phyloP scores from a whole-genome alignment of 2,888 invertebrate genomes.

The Hypsopygia costalis region DNA sequence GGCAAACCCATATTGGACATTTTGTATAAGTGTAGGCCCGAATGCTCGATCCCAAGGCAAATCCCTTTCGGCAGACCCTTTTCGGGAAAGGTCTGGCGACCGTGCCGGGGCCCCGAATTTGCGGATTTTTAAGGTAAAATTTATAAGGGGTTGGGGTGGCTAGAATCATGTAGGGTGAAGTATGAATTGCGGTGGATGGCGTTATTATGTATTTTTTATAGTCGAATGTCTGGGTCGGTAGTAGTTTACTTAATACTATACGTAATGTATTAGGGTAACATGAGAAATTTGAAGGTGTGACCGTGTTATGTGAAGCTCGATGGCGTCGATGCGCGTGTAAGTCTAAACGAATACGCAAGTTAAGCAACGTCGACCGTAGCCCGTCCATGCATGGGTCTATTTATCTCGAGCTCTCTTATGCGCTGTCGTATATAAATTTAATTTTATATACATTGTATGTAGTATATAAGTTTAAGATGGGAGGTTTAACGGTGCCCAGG shows the following conservation, averaged over 20 bases:
- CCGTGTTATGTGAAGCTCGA: no score
- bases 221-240: constrained; percentile 16
- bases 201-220: constrained; percentile 22
- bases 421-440: no score
- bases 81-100: constrained; percentile 65
- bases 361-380: no score
- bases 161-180: constrained; percentile 21
- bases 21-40: constrained; percentile 78
- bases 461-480: no score
- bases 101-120: constrained; percentile 74
- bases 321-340: no score
- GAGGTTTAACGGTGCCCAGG: no score
- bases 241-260: constrained; percentile 7
- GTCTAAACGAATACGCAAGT: no score
- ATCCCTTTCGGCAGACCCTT: constrained; percentile 77
- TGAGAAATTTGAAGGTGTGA: not conserved
- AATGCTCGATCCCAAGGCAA: constrained; percentile 71
- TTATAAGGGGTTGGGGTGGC: constrained; percentile 61
- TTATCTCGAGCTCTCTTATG: no score
- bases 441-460: no score
- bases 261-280: constrained; percentile 1
- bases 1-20: constrained; percentile 73
- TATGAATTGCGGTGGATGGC: constrained; percentile 32
- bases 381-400: no score
- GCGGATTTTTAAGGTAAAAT: constrained; percentile 81